Percentiles rank a stretch among this genome's conserved stretches.
Evolutionary conservation across 92 coral and sea anemone species (phyloP).

Genomic region (Epizoanthus scotinus): DNA sequence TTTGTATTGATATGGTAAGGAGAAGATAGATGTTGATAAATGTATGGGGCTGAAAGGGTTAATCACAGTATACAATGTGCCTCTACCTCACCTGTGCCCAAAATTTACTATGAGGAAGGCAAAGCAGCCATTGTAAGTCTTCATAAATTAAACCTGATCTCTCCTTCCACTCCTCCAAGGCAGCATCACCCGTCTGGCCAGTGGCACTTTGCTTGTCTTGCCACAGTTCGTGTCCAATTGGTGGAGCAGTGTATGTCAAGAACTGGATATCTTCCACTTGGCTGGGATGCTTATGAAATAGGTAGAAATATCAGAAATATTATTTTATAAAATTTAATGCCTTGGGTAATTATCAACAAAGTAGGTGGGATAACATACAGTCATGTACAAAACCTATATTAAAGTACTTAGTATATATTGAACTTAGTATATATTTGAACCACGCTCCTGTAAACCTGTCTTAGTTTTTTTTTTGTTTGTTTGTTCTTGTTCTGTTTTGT

Average conservation of each 20-base stretch:
- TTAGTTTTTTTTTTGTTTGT: no score
- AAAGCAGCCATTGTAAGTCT: constrained; percentile 85
- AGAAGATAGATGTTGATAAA: no score
- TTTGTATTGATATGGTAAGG: no score
- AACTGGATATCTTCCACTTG: constrained; percentile 85
- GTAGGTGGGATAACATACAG: no score
- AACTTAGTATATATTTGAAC: no score
- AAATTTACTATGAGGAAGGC: constrained; percentile 79
- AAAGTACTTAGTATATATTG: no score
- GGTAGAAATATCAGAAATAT: neutral
- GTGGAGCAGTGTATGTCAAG: constrained; percentile 69
- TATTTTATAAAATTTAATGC: no score
- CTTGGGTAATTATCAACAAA: no score
- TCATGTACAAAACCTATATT: neutral
- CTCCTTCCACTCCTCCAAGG: constrained; percentile 87
- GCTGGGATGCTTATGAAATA: constrained; percentile 67
- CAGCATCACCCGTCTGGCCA: constrained; percentile 57
- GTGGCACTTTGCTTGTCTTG: constrained; percentile 34
- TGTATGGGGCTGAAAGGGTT: no score
- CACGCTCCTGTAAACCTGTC: no score
- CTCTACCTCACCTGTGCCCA: constrained; percentile 83
- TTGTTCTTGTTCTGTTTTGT: no score
- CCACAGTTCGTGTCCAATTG: constrained; percentile 28
- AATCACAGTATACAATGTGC: no score
- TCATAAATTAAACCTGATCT: constrained; percentile 70